A percentile compares a stretch with the other conserved stretches of the same genome.
Conservation (phyloP, 2,888 invertebrate species). For the Acheta domesticus region DNA sequence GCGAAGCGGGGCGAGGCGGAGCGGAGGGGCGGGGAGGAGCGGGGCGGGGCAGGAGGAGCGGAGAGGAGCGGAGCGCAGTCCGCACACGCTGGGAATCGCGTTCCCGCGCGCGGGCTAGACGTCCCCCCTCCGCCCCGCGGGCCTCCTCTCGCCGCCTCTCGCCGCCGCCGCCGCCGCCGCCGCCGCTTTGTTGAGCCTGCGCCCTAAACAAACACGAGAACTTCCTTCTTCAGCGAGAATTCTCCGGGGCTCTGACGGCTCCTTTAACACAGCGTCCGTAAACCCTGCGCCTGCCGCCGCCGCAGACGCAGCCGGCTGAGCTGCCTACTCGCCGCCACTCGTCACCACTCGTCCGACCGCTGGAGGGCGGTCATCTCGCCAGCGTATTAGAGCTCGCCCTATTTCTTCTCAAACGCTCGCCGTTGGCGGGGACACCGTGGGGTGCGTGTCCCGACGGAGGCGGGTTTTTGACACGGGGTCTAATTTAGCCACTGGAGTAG, state of each 20-base stretch:
- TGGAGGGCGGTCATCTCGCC: no score
- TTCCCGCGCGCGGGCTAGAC: not conserved
- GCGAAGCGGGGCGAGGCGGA: not conserved
- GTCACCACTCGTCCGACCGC: no score
- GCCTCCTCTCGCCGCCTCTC: not conserved
- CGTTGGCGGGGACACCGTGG: no score
- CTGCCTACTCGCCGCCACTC: not conserved
- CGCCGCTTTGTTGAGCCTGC: not conserved
- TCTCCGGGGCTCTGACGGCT: not conserved
- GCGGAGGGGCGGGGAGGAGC: no score
- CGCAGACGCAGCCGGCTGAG: not conserved
- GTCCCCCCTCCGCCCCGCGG: not conserved
- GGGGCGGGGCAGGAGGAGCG: not conserved
- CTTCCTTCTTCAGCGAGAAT: conserved; percentile 1
- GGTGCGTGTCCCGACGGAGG: no score
- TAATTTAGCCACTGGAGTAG: no score
- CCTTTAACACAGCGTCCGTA: not conserved
- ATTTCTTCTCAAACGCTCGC: no score
- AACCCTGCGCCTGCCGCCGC: not conserved
- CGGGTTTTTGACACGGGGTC: no score
- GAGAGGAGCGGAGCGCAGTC: not conserved
- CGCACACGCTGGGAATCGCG: no score
- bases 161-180: no score
- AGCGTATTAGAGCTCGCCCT: no score
- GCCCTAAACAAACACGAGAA: not conserved